Conservation (phyloP, 2,113 vertebrate genomes). For the Aythya baeri region DNA sequence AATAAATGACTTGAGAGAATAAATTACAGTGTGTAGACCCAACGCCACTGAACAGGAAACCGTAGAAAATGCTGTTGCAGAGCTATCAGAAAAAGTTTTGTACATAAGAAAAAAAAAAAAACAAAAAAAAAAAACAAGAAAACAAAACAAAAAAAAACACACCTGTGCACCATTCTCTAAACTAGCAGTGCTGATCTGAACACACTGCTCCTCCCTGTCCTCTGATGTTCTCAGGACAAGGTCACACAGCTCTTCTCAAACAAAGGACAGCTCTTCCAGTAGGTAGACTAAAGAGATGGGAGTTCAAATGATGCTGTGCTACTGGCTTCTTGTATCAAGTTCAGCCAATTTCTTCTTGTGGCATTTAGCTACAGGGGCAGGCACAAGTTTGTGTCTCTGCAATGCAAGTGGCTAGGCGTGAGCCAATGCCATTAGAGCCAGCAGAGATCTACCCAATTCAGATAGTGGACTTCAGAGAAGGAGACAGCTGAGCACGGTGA, state of each 20-base stretch:
- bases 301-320: background rate
- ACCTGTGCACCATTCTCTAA: background rate
- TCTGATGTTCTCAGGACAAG: background rate
- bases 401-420: background rate
- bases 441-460: background rate
- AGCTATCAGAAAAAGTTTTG: background rate
- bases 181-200: background rate
- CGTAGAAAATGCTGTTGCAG: background rate
- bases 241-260: background rate
- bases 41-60: background rate
- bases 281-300: accelerated
- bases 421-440: background rate
- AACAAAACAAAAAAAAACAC: accelerated
- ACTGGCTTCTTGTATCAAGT: background rate
- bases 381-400: background rate
- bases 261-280: background rate
- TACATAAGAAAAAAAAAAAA: background rate
- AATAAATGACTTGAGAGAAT: constrained; percentile 15
- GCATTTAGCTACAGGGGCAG: background rate
- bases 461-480: background rate
- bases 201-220: background rate
- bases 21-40: constrained; percentile 30
- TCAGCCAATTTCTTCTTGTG: background rate
- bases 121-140: background rate
- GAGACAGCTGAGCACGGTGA: accelerated